These are phyloP conservation scores for Chloroceryle inda DNA, from an alignment of 2,797 vertebrate genomes.

Conservation along the genomic window DNA sequence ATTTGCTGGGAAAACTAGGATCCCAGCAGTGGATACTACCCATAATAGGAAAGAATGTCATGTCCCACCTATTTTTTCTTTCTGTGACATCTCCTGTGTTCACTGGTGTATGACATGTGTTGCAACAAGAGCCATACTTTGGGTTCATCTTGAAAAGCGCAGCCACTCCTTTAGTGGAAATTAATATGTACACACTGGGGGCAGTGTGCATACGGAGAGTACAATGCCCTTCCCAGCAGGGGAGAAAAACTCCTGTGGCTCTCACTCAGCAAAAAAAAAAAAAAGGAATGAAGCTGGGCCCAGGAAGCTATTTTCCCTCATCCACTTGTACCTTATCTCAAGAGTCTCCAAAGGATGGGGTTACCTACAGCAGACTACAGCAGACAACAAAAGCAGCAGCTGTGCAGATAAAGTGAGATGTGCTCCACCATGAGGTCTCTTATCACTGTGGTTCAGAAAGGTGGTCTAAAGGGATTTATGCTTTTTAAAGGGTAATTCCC, in stretches of 20 bases:
- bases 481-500: constrained; percentile 34
- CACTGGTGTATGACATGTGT: not conserved
- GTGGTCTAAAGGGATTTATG: not conserved
- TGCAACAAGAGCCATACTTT: not conserved
- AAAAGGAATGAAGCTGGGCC: not conserved
- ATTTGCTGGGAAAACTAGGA: not conserved
- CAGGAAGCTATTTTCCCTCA: not conserved
- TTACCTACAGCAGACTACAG: not conserved
- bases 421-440: not conserved
- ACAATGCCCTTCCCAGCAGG: not conserved
- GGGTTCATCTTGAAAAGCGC: not conserved
- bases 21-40: not conserved
- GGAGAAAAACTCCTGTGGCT: not conserved
- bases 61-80: not conserved
- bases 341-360: not conserved
- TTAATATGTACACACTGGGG: not conserved
- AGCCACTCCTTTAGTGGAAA: not conserved
- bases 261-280: not conserved
- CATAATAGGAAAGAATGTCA: not conserved
- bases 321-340: not conserved
- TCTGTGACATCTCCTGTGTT: not conserved
- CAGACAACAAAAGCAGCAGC: not conserved
- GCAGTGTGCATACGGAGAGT: not conserved
- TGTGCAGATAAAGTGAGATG: not conserved
- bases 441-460: constrained; percentile 13